Evolutionary conservation across 2,888 invertebrate genomes (phyloP).

Genomic region (Gisinianus flammeolus): DNA sequence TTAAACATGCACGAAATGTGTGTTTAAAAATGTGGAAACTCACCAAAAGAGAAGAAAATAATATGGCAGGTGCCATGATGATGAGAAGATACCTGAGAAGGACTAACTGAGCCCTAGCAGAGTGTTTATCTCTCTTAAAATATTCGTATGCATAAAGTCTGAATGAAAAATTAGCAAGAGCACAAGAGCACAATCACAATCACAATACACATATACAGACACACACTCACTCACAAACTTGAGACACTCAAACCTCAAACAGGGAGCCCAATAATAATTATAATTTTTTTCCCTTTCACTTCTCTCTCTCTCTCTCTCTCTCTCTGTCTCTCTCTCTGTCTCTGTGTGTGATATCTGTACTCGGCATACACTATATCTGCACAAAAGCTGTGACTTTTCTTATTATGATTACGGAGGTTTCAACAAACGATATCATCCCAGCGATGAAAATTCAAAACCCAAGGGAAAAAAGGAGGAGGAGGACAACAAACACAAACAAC

Average conservation of each 20-base stretch:
- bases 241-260: not conserved
- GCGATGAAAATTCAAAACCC: not conserved
- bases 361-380: not conserved
- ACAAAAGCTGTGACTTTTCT: not conserved
- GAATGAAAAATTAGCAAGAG: not conserved
- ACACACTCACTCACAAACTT: not conserved
- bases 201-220: not conserved
- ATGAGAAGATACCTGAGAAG: slow-evolving; percentile 19
- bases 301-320: slow-evolving; percentile 16
- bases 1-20: not conserved
- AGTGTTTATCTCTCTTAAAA: not conserved
- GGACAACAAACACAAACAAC: too few species aligned
- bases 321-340: not conserved
- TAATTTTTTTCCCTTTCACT: slow-evolving; percentile 39
- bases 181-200: not conserved
- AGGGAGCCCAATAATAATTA: slow-evolving; percentile 15
- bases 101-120: slow-evolving; percentile 13
- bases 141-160: slow-evolving; percentile 19
- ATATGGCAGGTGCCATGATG: slow-evolving; percentile 36
- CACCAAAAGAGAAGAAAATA: slow-evolving; percentile 37
- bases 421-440: not conserved
- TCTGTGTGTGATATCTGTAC: not conserved
- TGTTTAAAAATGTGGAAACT: slow-evolving; percentile 7
- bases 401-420: not conserved
- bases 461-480: not conserved